phyloP scores from a whole-genome alignment of 1,140 invertebrate genomes.

The Andrena cerasifolii region DNA sequence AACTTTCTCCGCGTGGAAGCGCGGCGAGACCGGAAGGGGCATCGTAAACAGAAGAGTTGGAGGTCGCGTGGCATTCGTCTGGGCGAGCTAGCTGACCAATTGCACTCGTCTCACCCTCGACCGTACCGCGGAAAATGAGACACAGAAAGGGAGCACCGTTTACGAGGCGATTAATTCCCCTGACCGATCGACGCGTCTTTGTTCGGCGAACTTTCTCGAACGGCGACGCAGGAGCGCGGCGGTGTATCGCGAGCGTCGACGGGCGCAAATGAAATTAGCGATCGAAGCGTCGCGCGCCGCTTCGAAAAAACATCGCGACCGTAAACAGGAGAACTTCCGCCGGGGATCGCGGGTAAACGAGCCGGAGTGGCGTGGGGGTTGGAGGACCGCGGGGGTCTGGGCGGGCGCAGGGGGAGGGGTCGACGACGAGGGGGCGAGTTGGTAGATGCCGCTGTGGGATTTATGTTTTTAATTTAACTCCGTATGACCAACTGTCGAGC shows the following conservation, averaged over 20 bases:
- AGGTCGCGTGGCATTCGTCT: not conserved
- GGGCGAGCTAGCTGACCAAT: not conserved
- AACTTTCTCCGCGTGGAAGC: slow-evolving; percentile 35
- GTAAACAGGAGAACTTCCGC: slow-evolving; percentile 67
- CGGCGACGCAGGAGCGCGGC: not conserved
- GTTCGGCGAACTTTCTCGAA: slow-evolving; percentile 32
- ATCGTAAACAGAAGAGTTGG: slow-evolving; percentile 31
- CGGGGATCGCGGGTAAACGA: slow-evolving; percentile 67
- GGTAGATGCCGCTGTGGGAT: slow-evolving; percentile 69
- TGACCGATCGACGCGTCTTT: slow-evolving; percentile 22
- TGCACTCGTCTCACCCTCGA: not conserved
- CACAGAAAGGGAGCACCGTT: not conserved
- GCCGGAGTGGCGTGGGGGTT: slow-evolving; percentile 44
- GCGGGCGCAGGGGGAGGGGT: slow-evolving; percentile 49
- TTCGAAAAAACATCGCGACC: slow-evolving; percentile 54
- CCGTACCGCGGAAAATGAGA: not conserved
- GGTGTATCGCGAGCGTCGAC: slow-evolving; percentile 33
- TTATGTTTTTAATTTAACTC: slow-evolving; percentile 82
- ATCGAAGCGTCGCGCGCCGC: slow-evolving; percentile 49
- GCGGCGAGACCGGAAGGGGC: slow-evolving; percentile 10
- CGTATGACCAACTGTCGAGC: slow-evolving; percentile 80
- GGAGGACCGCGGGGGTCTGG: too few relatives aligned
- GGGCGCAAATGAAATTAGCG: slow-evolving; percentile 63
- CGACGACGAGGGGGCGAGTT: slow-evolving; percentile 2
- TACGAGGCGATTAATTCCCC: not conserved